A percentile compares a stretch with the other conserved stretches of the same genome.
These are phyloP conservation scores for Artemia sinica DNA, from an alignment of 2,888 invertebrate genomes.

Conservation along the genomic window DNA sequence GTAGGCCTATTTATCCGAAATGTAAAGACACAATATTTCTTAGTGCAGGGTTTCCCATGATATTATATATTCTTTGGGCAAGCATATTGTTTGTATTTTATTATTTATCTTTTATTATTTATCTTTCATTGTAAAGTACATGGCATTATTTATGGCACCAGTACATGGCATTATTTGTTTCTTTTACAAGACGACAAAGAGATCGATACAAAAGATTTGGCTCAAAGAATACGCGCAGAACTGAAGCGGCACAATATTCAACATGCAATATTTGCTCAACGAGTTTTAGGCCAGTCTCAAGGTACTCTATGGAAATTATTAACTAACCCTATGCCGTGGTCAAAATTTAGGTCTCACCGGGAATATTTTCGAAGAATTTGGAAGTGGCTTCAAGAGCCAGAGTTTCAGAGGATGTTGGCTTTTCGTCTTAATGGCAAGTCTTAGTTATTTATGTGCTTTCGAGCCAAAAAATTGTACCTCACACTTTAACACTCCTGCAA, in stretches of 20 bases:
- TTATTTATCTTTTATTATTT: too few species aligned
- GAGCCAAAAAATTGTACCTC: too few species aligned
- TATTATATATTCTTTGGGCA: too few species aligned
- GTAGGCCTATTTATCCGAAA: too few species aligned
- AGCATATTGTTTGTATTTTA: too few species aligned
- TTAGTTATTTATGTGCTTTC: too few species aligned
- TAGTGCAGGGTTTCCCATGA: too few species aligned
- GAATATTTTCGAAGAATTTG: constrained; percentile 98
- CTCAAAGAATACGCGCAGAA: constrained; percentile 93
- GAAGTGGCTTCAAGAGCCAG: constrained; percentile 99
- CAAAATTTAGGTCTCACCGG: constrained; percentile 93
- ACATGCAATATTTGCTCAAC: constrained; percentile 96
- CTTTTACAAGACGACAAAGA: constrained; percentile 59
- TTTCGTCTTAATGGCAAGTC: constrained; percentile 81
- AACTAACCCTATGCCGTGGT: constrained; percentile 98
- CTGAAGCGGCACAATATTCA: constrained; percentile 97
- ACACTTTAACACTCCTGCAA: too few species aligned
- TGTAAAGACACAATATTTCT: too few species aligned
- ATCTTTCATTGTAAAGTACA: too few species aligned
- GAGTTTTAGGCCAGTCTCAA: constrained; percentile 92
- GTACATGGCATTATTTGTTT: neutral
- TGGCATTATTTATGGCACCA: too few species aligned
- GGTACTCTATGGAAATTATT: constrained; percentile 93
- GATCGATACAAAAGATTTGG: constrained; percentile 95
- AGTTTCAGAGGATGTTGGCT: constrained; percentile 98